These are phyloP conservation scores for Pristiophorus japonicus DNA, from an alignment of 2,113 vertebrate genomes.

Conservation along the genomic window DNA sequence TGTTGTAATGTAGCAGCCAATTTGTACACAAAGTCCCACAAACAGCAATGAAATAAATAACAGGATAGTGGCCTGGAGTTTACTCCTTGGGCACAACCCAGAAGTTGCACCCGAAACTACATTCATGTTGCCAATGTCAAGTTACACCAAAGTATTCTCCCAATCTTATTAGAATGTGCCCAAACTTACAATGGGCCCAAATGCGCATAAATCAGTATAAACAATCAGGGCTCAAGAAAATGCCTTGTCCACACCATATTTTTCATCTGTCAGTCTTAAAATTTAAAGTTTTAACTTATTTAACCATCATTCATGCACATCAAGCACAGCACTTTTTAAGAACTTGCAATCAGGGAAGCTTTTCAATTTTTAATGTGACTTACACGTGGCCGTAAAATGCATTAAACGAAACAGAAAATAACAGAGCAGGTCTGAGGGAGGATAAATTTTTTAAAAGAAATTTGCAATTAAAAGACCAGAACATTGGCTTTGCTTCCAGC, in stretches of 20 bases:
- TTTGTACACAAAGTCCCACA: background rate
- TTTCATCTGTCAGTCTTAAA: background rate
- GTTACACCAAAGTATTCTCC: background rate
- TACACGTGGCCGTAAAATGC: background rate
- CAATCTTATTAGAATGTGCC: background rate
- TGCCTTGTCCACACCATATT: background rate
- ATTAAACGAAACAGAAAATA: background rate
- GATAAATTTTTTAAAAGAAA: background rate
- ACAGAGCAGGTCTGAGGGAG: background rate
- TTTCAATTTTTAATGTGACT: slow-evolving; percentile 1
- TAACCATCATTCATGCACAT: background rate
- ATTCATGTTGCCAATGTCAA: background rate
- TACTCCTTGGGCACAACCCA: background rate
- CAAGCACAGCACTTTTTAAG: background rate
- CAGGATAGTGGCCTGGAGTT: background rate
- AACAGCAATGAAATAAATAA: background rate
- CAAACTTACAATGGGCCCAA: background rate
- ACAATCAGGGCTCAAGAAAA: background rate
- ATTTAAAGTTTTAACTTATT: background rate
- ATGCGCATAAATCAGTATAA: background rate
- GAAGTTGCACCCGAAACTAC: background rate
- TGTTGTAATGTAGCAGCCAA: background rate
- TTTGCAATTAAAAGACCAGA: background rate
- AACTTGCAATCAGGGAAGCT: background rate
- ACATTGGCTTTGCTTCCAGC: background rate